Base-by-base conservation (phyloP, 2,888 invertebrate species). In the Dorcus parallelipipedus region DNA sequence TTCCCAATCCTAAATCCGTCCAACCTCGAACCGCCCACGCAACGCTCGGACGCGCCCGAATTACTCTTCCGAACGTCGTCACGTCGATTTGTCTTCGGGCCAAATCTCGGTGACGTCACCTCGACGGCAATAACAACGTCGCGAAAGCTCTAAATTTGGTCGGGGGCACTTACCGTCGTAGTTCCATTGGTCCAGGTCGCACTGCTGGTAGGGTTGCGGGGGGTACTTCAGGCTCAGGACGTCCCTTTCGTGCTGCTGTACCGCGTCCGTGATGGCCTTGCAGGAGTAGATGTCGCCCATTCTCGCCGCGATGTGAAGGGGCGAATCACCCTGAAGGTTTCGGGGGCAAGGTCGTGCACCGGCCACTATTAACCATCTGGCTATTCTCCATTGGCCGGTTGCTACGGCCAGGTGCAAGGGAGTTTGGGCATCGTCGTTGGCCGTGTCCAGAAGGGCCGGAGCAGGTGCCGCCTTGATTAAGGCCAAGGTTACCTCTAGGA, bases 351-450 rank as follows among this genome's bases (percentile, higher is more conserved):
- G 80, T 66, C 69, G 70, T 0, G 93, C 93, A 14, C 95, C 95
- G 1, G 91, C 91, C 33, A 88, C 82, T 33, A 95, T 83, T 58
- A 96, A 81, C 80, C 89, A 85, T 62, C 93, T 82, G 2, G 88
- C 86, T 49, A 95, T 84, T 47, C 84, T 82, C 40, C 88, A 82
- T 74, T 94, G 90, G 8, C 86, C 83, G 41, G 89, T 90, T 65
- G 91, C 80, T 1, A 92, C 91, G 0, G 95, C 93, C 61, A 95
- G 79, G 79, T 96, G 95, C n/a, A 96, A 79, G 0, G 95, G 88
- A 1, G 94, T 89, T 70, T 91, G 88, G 5, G 87, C 86, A 56
- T 86, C 83, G 78, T 93, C 89, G 78, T 96, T 96, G 52, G 85
- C 83, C 40, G 92, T 85, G 76, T 95, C 89, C 45, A 96, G 80